These are phyloP conservation scores for Cerastis rubricosa DNA, from an alignment of 2,888 invertebrate species.

Conservation along the genomic window DNA sequence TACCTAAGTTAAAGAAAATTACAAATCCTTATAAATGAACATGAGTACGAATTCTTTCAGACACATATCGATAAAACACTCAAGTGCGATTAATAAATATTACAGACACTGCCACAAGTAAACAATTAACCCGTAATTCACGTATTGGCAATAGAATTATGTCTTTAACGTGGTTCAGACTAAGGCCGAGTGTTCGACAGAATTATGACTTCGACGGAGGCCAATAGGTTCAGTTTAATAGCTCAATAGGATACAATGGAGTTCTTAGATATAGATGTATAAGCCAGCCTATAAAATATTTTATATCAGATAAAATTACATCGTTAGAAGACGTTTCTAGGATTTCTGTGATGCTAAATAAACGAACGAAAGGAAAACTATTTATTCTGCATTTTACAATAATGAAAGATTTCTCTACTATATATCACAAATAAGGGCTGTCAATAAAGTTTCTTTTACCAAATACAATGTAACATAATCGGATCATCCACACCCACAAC, in stretches of 20 bases:
- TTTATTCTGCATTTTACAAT: neutral
- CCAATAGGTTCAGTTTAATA: constrained; percentile 50
- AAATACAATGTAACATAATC: constrained; percentile 53
- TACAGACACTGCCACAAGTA: constrained; percentile 27
- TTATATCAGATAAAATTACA: constrained; percentile 5
- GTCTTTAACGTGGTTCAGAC: constrained; percentile 39
- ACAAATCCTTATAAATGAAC: neutral
- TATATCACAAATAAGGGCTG: constrained; percentile 7
- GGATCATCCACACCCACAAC: constrained; percentile 58
- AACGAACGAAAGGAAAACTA: neutral
- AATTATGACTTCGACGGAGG: constrained; percentile 40
- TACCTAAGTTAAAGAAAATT: neutral
- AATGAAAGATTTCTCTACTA: constrained; percentile 1
- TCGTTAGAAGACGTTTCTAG: neutral
- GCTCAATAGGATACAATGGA: constrained; percentile 43
- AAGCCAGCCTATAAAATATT: neutral
- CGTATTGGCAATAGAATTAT: constrained; percentile 53
- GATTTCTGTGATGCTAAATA: neutral
- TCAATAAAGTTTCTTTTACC: constrained; percentile 31
- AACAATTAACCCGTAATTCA: constrained; percentile 47
- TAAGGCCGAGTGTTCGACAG: constrained; percentile 53
- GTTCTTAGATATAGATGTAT: constrained; percentile 16
- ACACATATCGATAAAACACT: neutral
- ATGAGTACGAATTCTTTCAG: neutral
- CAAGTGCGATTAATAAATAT: constrained; percentile 33